phyloP scores from a whole-genome alignment of 2,888 invertebrate species.

The Atrina japonica region DNA sequence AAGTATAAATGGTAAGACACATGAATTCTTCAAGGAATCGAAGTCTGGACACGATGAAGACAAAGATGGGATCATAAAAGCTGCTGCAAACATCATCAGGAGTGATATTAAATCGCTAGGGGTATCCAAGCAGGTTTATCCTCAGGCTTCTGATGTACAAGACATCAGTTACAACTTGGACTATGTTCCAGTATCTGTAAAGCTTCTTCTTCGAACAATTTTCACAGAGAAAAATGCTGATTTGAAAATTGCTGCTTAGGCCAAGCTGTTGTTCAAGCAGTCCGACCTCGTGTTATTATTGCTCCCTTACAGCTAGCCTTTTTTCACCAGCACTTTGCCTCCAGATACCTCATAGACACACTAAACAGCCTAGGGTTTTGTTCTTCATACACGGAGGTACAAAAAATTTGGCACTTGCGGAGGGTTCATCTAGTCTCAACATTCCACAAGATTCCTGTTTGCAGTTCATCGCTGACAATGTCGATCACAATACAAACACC shows the following conservation, averaged over 20 bases:
- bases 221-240: constrained; percentile 36
- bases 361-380: constrained; percentile 54
- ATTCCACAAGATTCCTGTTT: not conserved
- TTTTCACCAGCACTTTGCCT: constrained; percentile 54
- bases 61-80: constrained; percentile 9
- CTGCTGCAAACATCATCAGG: constrained; percentile 60
- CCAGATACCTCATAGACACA: constrained; percentile 57
- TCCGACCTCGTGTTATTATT: constrained; percentile 40
- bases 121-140: constrained; percentile 43
- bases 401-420: constrained; percentile 43
- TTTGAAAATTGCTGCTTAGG: constrained; percentile 50
- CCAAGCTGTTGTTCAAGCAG: constrained; percentile 55
- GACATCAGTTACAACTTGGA: constrained; percentile 31
- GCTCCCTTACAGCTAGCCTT: constrained; percentile 56
- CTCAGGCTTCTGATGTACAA: constrained; percentile 35
- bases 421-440: not conserved
- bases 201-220: constrained; percentile 29
- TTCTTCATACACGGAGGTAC: constrained; percentile 52
- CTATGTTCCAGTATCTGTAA: constrained; percentile 43
- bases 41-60: not conserved
- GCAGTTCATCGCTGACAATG: constrained; percentile 47
- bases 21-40: constrained; percentile 25
- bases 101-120: constrained; percentile 53
- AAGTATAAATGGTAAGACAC: constrained; percentile 28
- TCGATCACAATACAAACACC: constrained; percentile 60